These are phyloP conservation scores for Galeruca laticollis DNA, from an alignment of 2,888 invertebrate species.

Conservation along the genomic window DNA sequence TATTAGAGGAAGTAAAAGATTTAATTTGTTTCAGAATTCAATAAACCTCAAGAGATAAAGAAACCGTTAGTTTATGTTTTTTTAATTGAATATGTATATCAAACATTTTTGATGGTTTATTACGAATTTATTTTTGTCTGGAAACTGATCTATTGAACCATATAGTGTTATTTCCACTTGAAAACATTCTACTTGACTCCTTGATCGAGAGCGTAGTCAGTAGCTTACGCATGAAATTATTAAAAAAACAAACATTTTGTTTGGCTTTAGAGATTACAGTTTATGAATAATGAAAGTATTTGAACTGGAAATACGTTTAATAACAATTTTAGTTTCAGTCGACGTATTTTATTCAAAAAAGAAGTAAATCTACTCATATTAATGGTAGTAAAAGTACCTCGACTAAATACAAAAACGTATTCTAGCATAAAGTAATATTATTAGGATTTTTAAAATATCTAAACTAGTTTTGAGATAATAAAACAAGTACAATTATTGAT, in stretches of 20 bases:
- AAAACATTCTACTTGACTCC: neutral
- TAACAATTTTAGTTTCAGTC: too few relatives aligned
- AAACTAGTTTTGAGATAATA: neutral
- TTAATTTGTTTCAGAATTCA: too few relatives aligned
- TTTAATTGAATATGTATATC: too few relatives aligned
- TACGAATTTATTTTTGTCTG: neutral
- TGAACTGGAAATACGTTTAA: neutral
- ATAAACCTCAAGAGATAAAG: too few relatives aligned
- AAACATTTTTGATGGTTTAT: constrained; percentile 14
- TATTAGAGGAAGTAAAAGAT: too few relatives aligned
- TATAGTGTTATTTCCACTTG: neutral
- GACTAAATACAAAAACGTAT: neutral
- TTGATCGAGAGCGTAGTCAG: neutral
- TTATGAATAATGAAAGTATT: neutral
- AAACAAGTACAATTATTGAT: neutral
- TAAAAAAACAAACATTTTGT: neutral
- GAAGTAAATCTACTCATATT: too few relatives aligned
- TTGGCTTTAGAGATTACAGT: neutral
- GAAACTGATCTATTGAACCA: neutral
- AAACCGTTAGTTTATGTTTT: too few relatives aligned
- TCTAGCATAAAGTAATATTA: neutral
- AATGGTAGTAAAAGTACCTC: too few relatives aligned
- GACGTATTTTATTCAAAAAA: too few relatives aligned
- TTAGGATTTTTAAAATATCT: neutral
- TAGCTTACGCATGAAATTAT: neutral